Evolutionary conservation across 2,113 vertebrate genomes (phyloP).

Genomic region (Chloroceryle aenea): DNA sequence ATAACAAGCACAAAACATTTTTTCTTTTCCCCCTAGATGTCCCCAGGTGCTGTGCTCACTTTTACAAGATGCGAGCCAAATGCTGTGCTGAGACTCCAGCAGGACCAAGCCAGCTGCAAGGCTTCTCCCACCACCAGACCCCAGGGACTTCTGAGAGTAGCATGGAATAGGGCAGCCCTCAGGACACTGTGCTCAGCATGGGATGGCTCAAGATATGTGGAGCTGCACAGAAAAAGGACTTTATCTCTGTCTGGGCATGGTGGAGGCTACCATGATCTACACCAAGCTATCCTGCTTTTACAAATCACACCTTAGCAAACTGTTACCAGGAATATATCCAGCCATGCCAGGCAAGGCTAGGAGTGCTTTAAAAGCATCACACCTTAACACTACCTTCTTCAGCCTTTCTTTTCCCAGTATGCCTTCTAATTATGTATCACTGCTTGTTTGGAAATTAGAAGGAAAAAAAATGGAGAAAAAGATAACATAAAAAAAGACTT

Average conservation of each 20-base stretch:
- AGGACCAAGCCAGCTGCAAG: neutral
- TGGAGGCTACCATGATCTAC: neutral
- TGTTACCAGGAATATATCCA: neutral
- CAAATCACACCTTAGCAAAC: neutral
- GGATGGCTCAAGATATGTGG: fast-evolving
- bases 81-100: neutral
- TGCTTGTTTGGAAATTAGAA: neutral
- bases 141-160: neutral
- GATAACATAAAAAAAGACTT: neutral
- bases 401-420: neutral
- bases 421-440: neutral
- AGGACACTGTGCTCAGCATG: fast-evolving
- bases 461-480: neutral
- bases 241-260: neutral
- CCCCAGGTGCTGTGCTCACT: neutral
- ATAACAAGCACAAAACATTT: neutral
- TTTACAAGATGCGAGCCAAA: neutral
- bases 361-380: neutral
- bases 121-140: neutral
- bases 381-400: neutral
- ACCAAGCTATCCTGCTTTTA: neutral
- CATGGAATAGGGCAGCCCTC: neutral
- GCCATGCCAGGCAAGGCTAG: neutral
- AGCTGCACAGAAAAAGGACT: too few species aligned
- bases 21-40: fast-evolving